Percentiles rank a stretch among this genome's conserved stretches.
Conservation (phyloP, 2,888 invertebrate species). For the Drosophila anomelani region DNA sequence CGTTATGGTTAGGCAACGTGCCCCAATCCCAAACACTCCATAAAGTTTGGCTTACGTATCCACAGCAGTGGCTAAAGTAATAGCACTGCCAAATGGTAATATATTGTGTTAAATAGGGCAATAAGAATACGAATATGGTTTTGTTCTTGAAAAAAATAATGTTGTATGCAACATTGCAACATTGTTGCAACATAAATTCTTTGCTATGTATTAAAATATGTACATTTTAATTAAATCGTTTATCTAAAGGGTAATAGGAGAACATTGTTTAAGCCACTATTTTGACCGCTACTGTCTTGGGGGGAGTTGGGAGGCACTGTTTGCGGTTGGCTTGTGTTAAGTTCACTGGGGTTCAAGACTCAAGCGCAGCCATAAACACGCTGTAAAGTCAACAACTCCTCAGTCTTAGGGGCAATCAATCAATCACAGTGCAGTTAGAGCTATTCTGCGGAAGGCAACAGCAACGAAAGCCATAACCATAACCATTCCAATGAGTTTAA, state of each 20-base stretch:
- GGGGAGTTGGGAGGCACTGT: conserved; percentile 37
- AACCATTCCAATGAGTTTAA: conserved; percentile 9
- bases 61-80: conserved; percentile 1
- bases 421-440: conserved; percentile 69
- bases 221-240: not conserved
- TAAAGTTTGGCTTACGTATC: conserved; percentile 61
- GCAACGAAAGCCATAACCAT: conserved; percentile 17
- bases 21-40: conserved; percentile 65
- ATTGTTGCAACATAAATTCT: not conserved
- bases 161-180: not conserved
- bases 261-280: not conserved
- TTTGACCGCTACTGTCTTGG: conserved; percentile 8
- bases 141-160: not conserved
- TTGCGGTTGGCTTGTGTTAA: conserved; percentile 70
- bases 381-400: conserved; percentile 43
- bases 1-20: conserved; percentile 73
- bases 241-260: not conserved
- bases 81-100: not conserved
- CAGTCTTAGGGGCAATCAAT: conserved; percentile 57
- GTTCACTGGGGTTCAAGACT: conserved; percentile 69
- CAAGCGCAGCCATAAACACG: conserved; percentile 66
- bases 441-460: conserved; percentile 17
- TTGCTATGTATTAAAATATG: not conserved
- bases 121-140: not conserved
- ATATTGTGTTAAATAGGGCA: not conserved